Conservation (phyloP, 2,113 vertebrate genomes). For the Lates calcarifer region DNA sequence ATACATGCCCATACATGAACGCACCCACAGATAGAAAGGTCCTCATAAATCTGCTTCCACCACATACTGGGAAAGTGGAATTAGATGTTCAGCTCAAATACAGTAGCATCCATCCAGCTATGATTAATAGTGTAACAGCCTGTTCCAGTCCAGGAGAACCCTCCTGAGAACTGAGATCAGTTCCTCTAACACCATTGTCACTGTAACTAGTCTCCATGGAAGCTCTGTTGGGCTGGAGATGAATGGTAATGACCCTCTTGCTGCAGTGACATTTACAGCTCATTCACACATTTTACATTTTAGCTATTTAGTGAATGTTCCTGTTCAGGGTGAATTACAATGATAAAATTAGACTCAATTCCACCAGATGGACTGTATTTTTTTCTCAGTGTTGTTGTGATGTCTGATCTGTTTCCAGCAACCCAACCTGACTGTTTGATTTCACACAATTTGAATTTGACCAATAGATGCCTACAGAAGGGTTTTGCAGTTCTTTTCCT, state of each 20-base stretch:
- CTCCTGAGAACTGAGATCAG: constrained; percentile 29
- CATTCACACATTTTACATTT: constrained; percentile 32
- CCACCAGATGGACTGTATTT: no score
- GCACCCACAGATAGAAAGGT: no score
- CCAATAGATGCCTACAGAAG: neutral
- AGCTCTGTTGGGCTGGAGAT: constrained; percentile 4
- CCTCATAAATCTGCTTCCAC: no score
- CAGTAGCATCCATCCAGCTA: constrained; percentile 14
- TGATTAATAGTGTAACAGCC: constrained; percentile 36
- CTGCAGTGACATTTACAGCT: constrained; percentile 18
- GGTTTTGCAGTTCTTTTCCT: constrained; percentile 22
- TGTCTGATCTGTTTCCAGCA: constrained; percentile 9
- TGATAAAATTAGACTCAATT: neutral
- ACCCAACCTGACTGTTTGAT: neutral
- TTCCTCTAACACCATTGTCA: constrained; percentile 1
- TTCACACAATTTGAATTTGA: constrained; percentile 28
- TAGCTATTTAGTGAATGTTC: neutral
- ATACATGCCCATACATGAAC: no score
- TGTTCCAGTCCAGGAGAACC: neutral
- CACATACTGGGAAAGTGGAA: neutral
- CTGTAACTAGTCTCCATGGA: constrained; percentile 26
- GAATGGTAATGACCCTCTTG: constrained; percentile 17
- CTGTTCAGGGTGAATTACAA: neutral
- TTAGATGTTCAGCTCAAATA: constrained; percentile 16
- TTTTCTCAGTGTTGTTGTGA: neutral